Evolutionary conservation across 2,113 vertebrate genomes (phyloP), one percentile per base, ranked within the genome.

Genomic region (Rhabdomys dilectus): DNA sequence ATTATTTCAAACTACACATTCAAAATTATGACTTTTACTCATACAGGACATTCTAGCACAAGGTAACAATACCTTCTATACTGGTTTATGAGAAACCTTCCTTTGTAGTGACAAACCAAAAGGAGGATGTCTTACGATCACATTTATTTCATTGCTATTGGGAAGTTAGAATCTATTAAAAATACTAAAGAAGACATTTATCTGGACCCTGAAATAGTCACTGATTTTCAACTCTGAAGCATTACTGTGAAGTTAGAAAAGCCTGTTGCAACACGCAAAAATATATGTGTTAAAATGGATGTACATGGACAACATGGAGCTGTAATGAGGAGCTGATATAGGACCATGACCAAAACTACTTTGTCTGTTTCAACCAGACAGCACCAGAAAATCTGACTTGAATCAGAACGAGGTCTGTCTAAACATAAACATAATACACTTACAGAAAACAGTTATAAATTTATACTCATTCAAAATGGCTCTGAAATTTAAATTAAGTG

Each of bases 141-240:
- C 91, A 88, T 62, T 95, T 97, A 97, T 96, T 97, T 96, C 88
- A 94, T 94, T 97, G 89, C 97, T 97, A 89, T 68, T 88, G 77
- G 81, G 87, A 84, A 96, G 96, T 97, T 98, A 97, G 80, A 98
- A 98, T 98, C 96, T 98, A 94, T 98, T 98, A 93, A 96, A 96
- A 89, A 97, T 97, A 93, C 98, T n/a, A 19, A 93, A 98, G 5
- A 97, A 66, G 92, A 97, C 92, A 93, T 98, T 97, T 97, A 97
- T 97, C 96, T 97, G 93, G 53, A 92, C 48, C 3, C 6, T 86
- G 84, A 96, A 97, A 96, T 97, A 39, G 85, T 42, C 4, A 75
- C 73, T 94, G 98, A 22, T 51, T 76, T 42, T 94, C 96, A 42
- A 15, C 90, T 95, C 24, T 93, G 78, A 80, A 3, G 11, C 73